phyloP scores from a whole-genome alignment of 2,888 invertebrate genomes.

The Nemoura dubitans region DNA sequence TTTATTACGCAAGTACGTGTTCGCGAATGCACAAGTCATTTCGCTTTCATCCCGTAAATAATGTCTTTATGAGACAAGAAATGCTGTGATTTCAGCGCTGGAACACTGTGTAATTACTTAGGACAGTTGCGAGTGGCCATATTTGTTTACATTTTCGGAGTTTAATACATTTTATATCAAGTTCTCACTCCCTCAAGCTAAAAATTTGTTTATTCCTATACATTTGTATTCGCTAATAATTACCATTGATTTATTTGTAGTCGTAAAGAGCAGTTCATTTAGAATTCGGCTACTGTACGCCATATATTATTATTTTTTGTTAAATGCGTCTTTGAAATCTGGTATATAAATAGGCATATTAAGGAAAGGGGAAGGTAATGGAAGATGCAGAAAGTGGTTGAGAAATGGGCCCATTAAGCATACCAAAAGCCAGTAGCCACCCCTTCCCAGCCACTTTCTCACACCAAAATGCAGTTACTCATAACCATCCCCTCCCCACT shows the following conservation, averaged over 20 bases:
- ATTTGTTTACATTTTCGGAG: not conserved
- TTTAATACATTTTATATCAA: not conserved
- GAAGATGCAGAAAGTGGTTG: not conserved
- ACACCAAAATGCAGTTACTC: constrained; percentile 12
- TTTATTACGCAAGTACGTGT: not conserved
- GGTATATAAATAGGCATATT: not conserved
- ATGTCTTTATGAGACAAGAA: not conserved
- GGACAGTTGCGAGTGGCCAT: not conserved
- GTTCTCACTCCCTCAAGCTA: not conserved
- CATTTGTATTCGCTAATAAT: too few relatives aligned
- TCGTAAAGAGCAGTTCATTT: not conserved
- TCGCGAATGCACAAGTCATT: not conserved
- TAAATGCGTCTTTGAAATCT: not conserved
- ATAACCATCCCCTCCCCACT: not conserved
- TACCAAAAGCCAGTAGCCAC: not conserved
- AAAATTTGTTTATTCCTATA: too few relatives aligned
- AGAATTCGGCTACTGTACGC: not conserved
- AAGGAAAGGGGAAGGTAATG: not conserved
- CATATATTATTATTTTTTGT: not conserved
- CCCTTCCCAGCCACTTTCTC: not conserved
- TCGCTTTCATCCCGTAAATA: not conserved
- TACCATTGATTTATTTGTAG: not conserved
- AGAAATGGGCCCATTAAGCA: not conserved
- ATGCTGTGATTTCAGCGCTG: not conserved
- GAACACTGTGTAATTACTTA: not conserved